Percentiles rank a stretch among this genome's conserved stretches.
phyloP scores from a whole-genome alignment of 1,140 invertebrate species.

The Anoplolepis gracilipes region DNA sequence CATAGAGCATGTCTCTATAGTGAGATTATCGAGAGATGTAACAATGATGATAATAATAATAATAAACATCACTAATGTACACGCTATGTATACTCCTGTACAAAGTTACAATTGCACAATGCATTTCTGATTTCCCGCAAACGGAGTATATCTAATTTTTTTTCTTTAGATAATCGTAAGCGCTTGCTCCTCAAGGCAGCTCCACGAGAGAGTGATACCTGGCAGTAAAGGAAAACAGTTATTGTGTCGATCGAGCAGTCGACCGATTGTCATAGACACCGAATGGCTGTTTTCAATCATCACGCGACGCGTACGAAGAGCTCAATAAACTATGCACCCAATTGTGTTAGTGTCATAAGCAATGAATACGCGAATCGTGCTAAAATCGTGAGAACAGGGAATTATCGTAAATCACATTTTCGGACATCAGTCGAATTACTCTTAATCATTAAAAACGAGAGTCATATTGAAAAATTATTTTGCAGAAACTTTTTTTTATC shows the following conservation, averaged over 20 bases:
- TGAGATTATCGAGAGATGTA: conserved; percentile 60
- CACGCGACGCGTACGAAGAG: conserved; percentile 37
- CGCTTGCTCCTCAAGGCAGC: conserved; percentile 72
- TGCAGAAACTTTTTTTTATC: background rate
- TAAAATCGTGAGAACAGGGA: conserved; percentile 52
- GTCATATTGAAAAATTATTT: conserved; percentile 53
- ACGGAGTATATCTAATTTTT: conserved; percentile 54
- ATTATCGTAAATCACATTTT: conserved; percentile 59
- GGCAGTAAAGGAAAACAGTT: conserved; percentile 74
- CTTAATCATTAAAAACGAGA: conserved; percentile 55
- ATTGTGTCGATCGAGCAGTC: conserved; percentile 60
- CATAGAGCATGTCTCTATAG: conserved; percentile 57
- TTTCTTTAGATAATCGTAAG: conserved; percentile 59
- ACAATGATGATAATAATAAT: conserved; percentile 69
- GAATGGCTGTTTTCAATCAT: conserved; percentile 45
- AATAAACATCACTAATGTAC: conserved; percentile 68
- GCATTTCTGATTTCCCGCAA: conserved; percentile 50
- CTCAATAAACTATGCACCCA: conserved; percentile 59
- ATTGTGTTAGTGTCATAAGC: conserved; percentile 46
- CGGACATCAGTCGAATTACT: conserved; percentile 31
- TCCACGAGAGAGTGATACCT: conserved; percentile 72
- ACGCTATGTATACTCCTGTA: conserved; percentile 71
- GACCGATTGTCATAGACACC: conserved; percentile 67
- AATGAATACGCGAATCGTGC: conserved; percentile 15
- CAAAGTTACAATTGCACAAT: conserved; percentile 73